Evolutionary conservation across 2,888 invertebrate genomes (phyloP), one percentile per base, ranked within the genome.

Genomic region (Pachydiplax longipennis): DNA sequence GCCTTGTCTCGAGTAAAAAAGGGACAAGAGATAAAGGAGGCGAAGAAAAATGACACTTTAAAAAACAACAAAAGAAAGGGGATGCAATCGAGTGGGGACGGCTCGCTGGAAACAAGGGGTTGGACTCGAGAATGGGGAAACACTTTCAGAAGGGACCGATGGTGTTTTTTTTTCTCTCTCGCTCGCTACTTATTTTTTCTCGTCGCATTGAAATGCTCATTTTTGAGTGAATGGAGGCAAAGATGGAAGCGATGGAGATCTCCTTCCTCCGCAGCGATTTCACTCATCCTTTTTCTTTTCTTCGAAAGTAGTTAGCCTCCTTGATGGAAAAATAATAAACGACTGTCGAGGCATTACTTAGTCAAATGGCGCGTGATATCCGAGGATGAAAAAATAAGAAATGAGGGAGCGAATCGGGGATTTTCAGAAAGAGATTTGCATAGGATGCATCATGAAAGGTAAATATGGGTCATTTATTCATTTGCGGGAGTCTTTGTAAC

Each of bases 41-140:
- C 73, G 73, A 87, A 61, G 61, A 82, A 87, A 87, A 61, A 87
- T 87, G 87, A 87, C 87, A 87, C 87, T 87, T 87, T 22, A 87
- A 82, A 87, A 87, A 87, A 87, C 73, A 83, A 31, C 53, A 65
- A 87, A 83, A 83, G 48, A 44, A 81, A n/a, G 37, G 61, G 65
- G 61, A 61, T 87, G 61, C 87, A 87, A 61, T 61, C 61, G 61
- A 87, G 87, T 82, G 40, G 37, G 40, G 48, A 35, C 35, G 82
- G 83, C 83, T 48, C 53, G 58, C 87, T 53, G 61, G 40, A 87
- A 87, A 87, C 61, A 87, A 87, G 87, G 53, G 61, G 37, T 58
- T 25, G 83, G 58, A 83, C 87, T 61, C 61, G 22, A 87, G 87
- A n/a, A 37, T 12, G 61, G 53, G 15, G 31, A 87, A 87, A 40